These are phyloP conservation scores for Zosterops borbonicus DNA, from an alignment of 2,113 vertebrate genomes.

Conservation along the genomic window DNA sequence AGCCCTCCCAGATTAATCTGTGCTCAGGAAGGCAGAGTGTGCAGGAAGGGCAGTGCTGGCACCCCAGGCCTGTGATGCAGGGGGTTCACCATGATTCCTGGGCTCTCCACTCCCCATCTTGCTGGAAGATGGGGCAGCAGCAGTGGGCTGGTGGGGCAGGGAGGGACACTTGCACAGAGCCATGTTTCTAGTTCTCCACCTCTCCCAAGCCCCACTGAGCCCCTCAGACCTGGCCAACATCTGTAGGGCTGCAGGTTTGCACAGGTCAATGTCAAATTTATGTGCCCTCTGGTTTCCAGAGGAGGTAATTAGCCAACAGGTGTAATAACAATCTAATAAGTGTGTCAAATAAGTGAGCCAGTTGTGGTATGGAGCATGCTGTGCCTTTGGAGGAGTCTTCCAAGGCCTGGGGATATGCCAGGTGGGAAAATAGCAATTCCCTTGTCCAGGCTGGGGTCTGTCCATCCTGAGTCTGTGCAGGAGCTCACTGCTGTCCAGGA, in stretches of 20 bases:
- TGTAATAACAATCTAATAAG: neutral
- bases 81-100: neutral
- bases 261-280: neutral
- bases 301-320: slow-evolving; percentile 19
- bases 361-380: rapidly evolving
- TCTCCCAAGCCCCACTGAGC: neutral
- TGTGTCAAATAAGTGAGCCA: neutral
- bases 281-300: neutral
- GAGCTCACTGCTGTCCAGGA: neutral
- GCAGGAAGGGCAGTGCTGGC: neutral
- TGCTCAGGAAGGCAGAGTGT: neutral
- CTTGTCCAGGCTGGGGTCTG: neutral
- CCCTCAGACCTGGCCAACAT: rapidly evolving
- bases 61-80: rapidly evolving
- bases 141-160: neutral
- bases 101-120: neutral
- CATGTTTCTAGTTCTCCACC: rapidly evolving
- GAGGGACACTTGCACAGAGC: too few relatives aligned
- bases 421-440: neutral
- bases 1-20: slow-evolving; percentile 12
- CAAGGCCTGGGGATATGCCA: neutral
- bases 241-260: neutral
- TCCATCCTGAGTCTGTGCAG: rapidly evolving
- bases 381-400: neutral
- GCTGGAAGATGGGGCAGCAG: too few relatives aligned